Percentiles rank a stretch among this genome's conserved stretches.
Evolutionary conservation across 2,888 invertebrate species (phyloP).

Genomic region (Perdita meconis): DNA sequence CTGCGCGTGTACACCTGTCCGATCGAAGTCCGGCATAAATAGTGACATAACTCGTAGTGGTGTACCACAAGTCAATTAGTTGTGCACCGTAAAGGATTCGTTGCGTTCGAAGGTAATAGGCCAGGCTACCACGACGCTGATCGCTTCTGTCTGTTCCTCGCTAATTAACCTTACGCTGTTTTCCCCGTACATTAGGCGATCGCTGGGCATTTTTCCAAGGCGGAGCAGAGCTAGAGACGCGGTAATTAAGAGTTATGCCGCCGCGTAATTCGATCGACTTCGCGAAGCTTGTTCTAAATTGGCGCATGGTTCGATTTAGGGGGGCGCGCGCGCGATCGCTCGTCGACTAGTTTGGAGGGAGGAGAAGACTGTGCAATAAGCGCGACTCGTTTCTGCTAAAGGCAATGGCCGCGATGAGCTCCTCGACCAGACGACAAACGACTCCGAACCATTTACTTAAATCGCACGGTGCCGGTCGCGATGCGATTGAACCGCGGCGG

Average conservation of each 20-base stretch:
- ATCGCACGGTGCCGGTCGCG: constrained; percentile 15
- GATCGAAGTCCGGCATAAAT: constrained; percentile 60
- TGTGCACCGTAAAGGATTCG: constrained; percentile 58
- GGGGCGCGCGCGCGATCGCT: not conserved
- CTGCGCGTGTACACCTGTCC: constrained; percentile 54
- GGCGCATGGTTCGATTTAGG: constrained; percentile 21
- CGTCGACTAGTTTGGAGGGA: constrained; percentile 19
- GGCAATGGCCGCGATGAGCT: constrained; percentile 18
- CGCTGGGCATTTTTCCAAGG: not conserved
- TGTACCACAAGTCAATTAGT: constrained; percentile 72
- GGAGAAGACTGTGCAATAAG: constrained; percentile 41
- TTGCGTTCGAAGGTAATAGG: constrained; percentile 53
- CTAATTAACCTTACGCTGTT: constrained; percentile 67
- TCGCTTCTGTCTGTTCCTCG: constrained; percentile 45
- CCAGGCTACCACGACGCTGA: constrained; percentile 44
- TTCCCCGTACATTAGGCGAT: constrained; percentile 11
- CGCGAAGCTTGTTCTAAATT: constrained; percentile 12
- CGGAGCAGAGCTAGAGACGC: not conserved
- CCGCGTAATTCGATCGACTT: constrained; percentile 24
- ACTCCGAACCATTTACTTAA: constrained; percentile 41
- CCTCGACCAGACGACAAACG: constrained; percentile 25
- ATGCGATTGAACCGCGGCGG: constrained; percentile 51
- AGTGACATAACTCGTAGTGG: constrained; percentile 70
- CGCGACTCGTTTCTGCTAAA: constrained; percentile 22
- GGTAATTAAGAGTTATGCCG: constrained; percentile 52